Evolutionary conservation across 2,797 vertebrate species (phyloP).

Genomic region (Meda fulgida): DNA sequence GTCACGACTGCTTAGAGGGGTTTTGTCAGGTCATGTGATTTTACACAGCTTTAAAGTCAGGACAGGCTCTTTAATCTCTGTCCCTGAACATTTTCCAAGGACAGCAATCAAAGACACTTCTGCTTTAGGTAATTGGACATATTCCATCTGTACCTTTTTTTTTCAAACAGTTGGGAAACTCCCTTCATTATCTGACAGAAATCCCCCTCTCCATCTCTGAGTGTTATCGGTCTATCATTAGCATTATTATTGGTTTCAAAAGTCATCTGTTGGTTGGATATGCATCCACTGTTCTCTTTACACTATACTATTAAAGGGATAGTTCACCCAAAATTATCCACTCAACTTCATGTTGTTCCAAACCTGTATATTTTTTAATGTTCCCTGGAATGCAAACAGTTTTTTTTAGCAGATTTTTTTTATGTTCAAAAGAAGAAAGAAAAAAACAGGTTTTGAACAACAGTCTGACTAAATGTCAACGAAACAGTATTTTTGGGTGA

Average conservation of each 20-base stretch:
- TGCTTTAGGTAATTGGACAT: slow-evolving; percentile 51
- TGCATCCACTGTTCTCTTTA: background rate
- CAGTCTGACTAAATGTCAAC: background rate
- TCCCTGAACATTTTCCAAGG: slow-evolving; percentile 61
- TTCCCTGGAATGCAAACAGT: background rate
- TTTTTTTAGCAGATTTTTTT: background rate
- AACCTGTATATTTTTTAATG: background rate
- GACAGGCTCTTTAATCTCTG: slow-evolving; percentile 56
- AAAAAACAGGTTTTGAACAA: background rate
- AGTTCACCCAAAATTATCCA: background rate
- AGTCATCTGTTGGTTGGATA: slow-evolving; percentile 6
- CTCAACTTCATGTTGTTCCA: background rate
- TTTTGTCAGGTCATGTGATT: slow-evolving; percentile 66
- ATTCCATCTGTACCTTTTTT: slow-evolving; percentile 50
- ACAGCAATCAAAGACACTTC: slow-evolving; percentile 58
- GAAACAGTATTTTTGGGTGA: background rate
- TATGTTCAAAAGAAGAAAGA: background rate
- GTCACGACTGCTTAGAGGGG: slow-evolving; percentile 64
- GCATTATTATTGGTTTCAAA: slow-evolving; percentile 34
- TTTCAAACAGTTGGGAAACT: slow-evolving; percentile 55
- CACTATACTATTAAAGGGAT: background rate
- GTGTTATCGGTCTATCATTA: slow-evolving; percentile 25
- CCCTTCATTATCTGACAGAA: slow-evolving; percentile 56
- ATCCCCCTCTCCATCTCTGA: slow-evolving; percentile 49
- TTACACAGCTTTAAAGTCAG: slow-evolving; percentile 73